These are phyloP conservation scores for Steinernema scapterisci DNA, from an alignment of 2,888 invertebrate genomes.

Conservation along the genomic window DNA sequence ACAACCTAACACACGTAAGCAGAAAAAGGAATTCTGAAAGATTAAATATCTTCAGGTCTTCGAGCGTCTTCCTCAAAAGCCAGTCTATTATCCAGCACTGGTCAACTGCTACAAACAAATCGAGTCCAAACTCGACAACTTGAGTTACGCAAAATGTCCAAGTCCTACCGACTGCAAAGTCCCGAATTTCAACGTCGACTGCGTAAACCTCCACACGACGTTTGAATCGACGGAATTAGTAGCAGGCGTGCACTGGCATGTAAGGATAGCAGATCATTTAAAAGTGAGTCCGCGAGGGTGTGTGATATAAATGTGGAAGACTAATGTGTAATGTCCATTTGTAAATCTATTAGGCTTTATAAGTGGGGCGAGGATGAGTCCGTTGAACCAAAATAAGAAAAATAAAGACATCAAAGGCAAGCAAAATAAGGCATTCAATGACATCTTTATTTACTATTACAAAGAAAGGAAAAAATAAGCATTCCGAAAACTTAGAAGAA, in stretches of 20 bases:
- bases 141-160: not conserved
- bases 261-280: not conserved
- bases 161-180: not conserved
- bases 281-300: not conserved
- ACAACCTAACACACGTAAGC: not conserved
- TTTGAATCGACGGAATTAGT: not conserved
- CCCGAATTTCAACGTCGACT: not conserved
- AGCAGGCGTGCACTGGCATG: not conserved
- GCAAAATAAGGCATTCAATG: too few species aligned
- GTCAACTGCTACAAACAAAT: not conserved
- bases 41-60: not conserved
- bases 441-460: not conserved
- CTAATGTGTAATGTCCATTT: too few species aligned
- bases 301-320: not conserved
- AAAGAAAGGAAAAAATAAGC: too few species aligned
- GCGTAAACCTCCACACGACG: not conserved
- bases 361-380: too few species aligned
- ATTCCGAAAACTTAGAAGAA: not conserved
- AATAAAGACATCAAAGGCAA: too few species aligned
- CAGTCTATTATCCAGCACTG: slow-evolving; percentile 1
- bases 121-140: not conserved
- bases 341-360: too few species aligned
- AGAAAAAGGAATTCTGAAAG: not conserved
- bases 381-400: too few species aligned
- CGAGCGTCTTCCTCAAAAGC: not conserved